These are phyloP conservation scores for Drosophila hamatofila DNA, from an alignment of 2,888 invertebrate genomes.

Conservation along the genomic window DNA sequence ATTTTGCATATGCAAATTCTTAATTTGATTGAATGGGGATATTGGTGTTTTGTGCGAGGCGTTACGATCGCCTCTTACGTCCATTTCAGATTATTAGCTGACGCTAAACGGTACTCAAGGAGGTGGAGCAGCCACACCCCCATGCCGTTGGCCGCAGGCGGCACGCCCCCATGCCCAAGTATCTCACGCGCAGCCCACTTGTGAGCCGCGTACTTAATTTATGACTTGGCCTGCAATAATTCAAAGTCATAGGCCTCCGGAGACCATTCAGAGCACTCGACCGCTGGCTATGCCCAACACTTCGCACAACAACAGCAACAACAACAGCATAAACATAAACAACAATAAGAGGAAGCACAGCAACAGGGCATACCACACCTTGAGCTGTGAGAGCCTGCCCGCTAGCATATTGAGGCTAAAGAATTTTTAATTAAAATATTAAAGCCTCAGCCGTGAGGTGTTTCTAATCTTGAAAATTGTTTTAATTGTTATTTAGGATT, in stretches of 20 bases:
- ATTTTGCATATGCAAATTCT: constrained; percentile 11
- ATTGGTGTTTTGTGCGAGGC: not conserved
- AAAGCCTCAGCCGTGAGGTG: constrained; percentile 76
- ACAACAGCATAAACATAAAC: constrained; percentile 15
- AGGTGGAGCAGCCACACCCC: constrained; percentile 14
- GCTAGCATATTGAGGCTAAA: constrained; percentile 61
- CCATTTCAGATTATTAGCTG: constrained; percentile 40
- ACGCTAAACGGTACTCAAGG: constrained; percentile 48
- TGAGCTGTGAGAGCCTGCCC: constrained; percentile 17
- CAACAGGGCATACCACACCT: constrained; percentile 18
- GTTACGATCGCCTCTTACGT: constrained; percentile 11
- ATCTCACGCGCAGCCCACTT: constrained; percentile 6
- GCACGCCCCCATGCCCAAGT: not conserved
- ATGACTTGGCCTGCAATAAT: constrained; percentile 78
- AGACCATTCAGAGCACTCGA: constrained; percentile 70
- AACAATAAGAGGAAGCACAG: constrained; percentile 10
- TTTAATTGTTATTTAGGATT: constrained; percentile 81
- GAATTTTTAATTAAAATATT: constrained; percentile 81
- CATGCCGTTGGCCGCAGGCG: constrained; percentile 6
- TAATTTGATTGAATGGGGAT: constrained; percentile 11
- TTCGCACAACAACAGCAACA: constrained; percentile 14
- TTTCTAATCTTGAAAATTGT: constrained; percentile 82
- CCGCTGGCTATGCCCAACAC: constrained; percentile 47
- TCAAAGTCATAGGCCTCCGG: constrained; percentile 82
- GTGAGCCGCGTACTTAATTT: constrained; percentile 66